Evolutionary conservation across 2,797 vertebrate species (phyloP), one percentile per base, ranked within the genome.

Genomic region (Phoxinus dragarum): DNA sequence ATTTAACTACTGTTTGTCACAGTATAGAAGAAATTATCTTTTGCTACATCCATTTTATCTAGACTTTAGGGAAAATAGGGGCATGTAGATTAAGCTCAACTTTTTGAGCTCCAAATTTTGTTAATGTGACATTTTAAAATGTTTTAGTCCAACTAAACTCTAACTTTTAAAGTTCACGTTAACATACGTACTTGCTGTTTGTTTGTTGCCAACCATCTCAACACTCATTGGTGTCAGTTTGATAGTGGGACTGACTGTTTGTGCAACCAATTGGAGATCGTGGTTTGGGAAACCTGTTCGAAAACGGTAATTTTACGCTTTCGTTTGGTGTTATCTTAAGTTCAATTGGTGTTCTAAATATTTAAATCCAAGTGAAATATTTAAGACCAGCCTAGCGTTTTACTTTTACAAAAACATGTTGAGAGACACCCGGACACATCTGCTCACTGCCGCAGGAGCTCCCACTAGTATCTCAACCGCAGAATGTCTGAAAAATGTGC

Each of bases 401-500:
- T 83, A 86, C 85, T 75, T 77, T 61, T 83, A 40, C 64, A 61
- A 76, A 85, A 89, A 81, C 82, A 71, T 56, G 78, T 56, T 84
- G 88, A 79, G 78, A 86, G 42, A 85, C 36, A 73, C 84, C 86
- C 61, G 72, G 68, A 81, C 87, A 86, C 88, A 89, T 89, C 87
- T 89, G 89, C 76, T 87, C 49, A 68, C 47, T 81, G 80, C 85
- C 71, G 82, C 71, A 74, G 87, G 85, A 85, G 80, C 66, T 88
- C 76, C 85, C 86, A 74, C 67, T 74, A 84, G 87, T 21, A 83
- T 47, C 73, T 76, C 67, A 81, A 84, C 31, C 17, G 3, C 78
- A 72, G 40, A 79, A 79, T 23, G 82, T 87, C 86, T 88, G 83
- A 75, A 87, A 86, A 82, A 88, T 81, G 73, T 84, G 86, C 67